Percentiles rank a stretch among this genome's conserved stretches.
Conservation (phyloP, 2,113 vertebrate species). For the Syngnathus scovelli region DNA sequence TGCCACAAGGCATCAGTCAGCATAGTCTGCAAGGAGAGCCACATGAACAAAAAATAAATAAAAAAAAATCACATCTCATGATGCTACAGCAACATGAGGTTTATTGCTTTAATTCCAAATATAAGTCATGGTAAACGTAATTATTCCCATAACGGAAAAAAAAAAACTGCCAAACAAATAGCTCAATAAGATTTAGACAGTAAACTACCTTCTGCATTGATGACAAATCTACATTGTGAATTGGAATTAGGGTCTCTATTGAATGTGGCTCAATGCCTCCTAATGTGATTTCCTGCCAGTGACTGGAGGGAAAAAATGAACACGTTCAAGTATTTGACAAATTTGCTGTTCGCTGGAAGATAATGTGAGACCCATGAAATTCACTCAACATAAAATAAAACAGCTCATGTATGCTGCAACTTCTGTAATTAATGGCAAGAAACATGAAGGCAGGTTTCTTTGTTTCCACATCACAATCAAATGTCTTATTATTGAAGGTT, state of each 20-base stretch:
- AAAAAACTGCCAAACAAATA: constrained; percentile 59
- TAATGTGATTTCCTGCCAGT: constrained; percentile 42
- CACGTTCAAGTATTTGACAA: constrained; percentile 42
- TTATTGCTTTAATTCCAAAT: constrained; percentile 61
- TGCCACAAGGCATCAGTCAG: constrained; percentile 70
- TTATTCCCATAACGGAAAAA: constrained; percentile 67
- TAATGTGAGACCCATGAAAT: neutral
- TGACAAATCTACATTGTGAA: constrained; percentile 48
- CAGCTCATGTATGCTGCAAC: no score
- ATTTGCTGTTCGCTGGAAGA: constrained; percentile 27
- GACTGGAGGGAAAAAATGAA: constrained; percentile 43
- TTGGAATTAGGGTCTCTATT: constrained; percentile 39
- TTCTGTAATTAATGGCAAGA: no score
- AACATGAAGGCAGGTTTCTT: no score
- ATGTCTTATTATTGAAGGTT: constrained; percentile 44
- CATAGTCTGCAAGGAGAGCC: constrained; percentile 49
- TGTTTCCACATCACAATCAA: no score
- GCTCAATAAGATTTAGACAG: constrained; percentile 64
- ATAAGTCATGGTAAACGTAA: constrained; percentile 59
- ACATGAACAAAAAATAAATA: constrained; percentile 20
- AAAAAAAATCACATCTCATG: constrained; percentile 18
- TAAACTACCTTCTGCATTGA: constrained; percentile 51
- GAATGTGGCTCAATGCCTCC: constrained; percentile 30
- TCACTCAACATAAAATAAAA: neutral
- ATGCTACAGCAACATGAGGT: constrained; percentile 47